phyloP scores from a whole-genome alignment of 2,888 invertebrate genomes.

The Microctonus hyperodae region DNA sequence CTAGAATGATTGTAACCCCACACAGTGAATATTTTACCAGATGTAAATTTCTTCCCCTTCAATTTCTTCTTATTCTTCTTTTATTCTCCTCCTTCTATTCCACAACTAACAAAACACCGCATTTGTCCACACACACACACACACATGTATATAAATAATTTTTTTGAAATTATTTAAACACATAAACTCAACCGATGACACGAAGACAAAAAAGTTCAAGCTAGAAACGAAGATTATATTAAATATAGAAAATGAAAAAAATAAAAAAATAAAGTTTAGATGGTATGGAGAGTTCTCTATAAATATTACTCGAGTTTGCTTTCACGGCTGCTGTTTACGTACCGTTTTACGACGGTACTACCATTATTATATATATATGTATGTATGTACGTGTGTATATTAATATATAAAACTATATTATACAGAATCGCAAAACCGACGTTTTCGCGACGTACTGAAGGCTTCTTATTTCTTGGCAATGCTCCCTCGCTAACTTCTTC shows the following conservation, averaged over 20 bases:
- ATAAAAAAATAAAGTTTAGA: not conserved
- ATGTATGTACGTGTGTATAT: not conserved
- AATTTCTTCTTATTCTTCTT: slow-evolving; percentile 2
- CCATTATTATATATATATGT: not conserved
- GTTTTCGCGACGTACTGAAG: slow-evolving; percentile 58
- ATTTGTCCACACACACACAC: not conserved
- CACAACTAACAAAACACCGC: not conserved
- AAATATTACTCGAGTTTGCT: slow-evolving; percentile 25
- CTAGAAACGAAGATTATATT: too few species aligned
- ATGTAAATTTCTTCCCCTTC: slow-evolving; percentile 39
- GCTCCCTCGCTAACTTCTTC: slow-evolving; percentile 54
- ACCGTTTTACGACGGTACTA: slow-evolving; percentile 23
- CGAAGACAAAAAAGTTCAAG: not conserved
- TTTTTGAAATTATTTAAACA: not conserved
- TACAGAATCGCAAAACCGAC: slow-evolving; percentile 38
- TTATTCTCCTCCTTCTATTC: not conserved
- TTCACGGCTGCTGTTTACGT: slow-evolving; percentile 35
- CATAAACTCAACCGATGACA: not conserved
- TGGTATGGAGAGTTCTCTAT: slow-evolving; percentile 24
- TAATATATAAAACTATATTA: not conserved
- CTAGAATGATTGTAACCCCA: slow-evolving; percentile 39
- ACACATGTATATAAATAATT: too few species aligned
- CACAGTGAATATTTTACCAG: slow-evolving; percentile 46
- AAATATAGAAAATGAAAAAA: not conserved
- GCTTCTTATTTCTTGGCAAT: slow-evolving; percentile 53